phyloP scores from a whole-genome alignment of 2,888 invertebrate genomes.

The Diploptera punctata region DNA sequence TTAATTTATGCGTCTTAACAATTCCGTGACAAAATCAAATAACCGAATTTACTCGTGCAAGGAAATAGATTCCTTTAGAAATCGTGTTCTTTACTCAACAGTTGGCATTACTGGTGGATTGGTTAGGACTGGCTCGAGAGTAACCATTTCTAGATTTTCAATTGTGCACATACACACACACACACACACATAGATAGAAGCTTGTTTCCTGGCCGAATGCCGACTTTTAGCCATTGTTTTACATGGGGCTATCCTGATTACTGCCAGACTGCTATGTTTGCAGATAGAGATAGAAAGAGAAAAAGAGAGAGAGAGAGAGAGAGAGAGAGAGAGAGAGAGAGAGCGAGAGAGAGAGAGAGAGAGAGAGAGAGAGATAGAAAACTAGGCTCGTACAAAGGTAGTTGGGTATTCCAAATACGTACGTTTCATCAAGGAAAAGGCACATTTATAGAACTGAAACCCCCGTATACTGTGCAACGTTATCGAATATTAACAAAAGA shows the following conservation, averaged over 20 bases:
- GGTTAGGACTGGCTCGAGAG: constrained; percentile 2
- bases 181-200: no score
- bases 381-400: no score
- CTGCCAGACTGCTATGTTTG: constrained; percentile 13
- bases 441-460: not conserved
- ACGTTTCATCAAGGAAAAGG: not conserved
- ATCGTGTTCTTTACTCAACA: constrained; percentile 26
- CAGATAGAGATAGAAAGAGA: not conserved
- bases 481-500: no score
- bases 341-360: not conserved
- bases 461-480: not conserved
- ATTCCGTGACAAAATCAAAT: not conserved
- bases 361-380: not conserved
- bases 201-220: constrained; percentile 32
- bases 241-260: constrained; percentile 31
- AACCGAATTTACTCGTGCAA: not conserved
- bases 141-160: constrained; percentile 20
- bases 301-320: not conserved
- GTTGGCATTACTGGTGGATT: constrained; percentile 27
- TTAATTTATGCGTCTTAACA: no score
- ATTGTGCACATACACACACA: constrained; percentile 13
- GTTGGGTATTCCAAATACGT: not conserved
- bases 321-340: not conserved
- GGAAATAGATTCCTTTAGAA: not conserved
- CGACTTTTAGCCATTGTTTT: constrained; percentile 36